Conservation (phyloP, 2,113 vertebrate species). For the Centrocercus urophasianus region DNA sequence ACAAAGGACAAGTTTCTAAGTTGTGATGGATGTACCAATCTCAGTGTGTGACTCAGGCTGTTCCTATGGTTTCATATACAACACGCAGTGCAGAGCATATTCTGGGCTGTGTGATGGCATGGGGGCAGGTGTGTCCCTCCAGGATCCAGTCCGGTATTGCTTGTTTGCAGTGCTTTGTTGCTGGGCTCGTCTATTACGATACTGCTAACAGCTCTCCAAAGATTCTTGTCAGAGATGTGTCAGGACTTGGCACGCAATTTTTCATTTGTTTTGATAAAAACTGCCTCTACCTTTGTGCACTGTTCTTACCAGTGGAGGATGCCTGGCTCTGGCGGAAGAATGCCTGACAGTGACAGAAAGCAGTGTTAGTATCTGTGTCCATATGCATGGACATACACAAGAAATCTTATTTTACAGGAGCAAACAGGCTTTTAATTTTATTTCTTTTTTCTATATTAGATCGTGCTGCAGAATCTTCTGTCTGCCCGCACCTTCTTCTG, state of each 20-base stretch:
- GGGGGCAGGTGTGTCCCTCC: slow-evolving; percentile 32
- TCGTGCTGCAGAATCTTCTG: not conserved
- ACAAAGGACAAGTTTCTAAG: slow-evolving; percentile 46
- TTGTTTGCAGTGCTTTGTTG: slow-evolving; percentile 42
- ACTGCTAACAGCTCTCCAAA: not conserved
- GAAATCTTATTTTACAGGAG: not conserved
- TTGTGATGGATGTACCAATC: slow-evolving; percentile 70
- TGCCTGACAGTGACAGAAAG: not conserved
- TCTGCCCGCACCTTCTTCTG: not conserved
- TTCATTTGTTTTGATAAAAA: not conserved
- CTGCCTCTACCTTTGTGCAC: fast-evolving
- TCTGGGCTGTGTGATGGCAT: not conserved
- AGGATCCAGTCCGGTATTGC: slow-evolving; percentile 25
- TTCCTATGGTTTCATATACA: slow-evolving; percentile 48
- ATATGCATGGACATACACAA: not conserved
- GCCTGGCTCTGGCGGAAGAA: not conserved
- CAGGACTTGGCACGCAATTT: not conserved
- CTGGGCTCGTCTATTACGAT: slow-evolving; percentile 13
- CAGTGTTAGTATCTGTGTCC: not conserved
- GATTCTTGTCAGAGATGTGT: slow-evolving; percentile 9
- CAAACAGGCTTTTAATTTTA: fast-evolving
- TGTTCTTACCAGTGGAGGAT: not conserved
- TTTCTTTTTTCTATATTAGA: not conserved
- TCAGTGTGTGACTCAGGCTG: slow-evolving; percentile 42
- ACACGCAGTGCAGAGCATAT: slow-evolving; percentile 1